Conservation (phyloP, 2,113 vertebrate species). For the Rafetus swinhoei region DNA sequence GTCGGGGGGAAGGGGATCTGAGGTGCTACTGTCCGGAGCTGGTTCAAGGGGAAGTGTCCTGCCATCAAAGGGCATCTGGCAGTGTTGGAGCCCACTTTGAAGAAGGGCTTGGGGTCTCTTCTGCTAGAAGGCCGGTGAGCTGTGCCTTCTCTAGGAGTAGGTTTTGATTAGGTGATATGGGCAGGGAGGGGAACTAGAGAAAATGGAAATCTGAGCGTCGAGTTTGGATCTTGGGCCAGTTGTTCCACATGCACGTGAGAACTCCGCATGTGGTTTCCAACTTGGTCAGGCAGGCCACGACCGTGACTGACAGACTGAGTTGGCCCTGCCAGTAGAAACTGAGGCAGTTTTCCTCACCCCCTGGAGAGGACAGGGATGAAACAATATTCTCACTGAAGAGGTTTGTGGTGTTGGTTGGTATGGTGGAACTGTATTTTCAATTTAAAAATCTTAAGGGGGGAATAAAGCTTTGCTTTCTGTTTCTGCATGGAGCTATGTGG, state of each 20-base stretch:
- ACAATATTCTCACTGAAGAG: no score
- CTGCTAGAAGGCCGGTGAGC: neutral
- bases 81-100: neutral
- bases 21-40: fast-evolving
- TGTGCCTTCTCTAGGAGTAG: neutral
- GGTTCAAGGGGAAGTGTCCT: neutral
- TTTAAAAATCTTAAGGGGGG: neutral
- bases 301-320: neutral
- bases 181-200: neutral
- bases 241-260: neutral
- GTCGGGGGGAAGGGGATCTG: neutral
- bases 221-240: neutral
- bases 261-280: neutral
- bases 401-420: neutral
- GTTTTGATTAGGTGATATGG: neutral
- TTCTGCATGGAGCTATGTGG: neutral
- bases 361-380: neutral
- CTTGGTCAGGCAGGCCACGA: neutral
- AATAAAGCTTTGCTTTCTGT: neutral
- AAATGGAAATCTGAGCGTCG: neutral
- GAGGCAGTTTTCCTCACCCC: neutral
- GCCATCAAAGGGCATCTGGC: fast-evolving
- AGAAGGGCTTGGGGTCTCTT: neutral
- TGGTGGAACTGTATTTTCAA: no score
- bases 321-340: neutral